Base-by-base conservation (phyloP, 1,140 invertebrate genomes). In the Drosophila bipectinata region DNA sequence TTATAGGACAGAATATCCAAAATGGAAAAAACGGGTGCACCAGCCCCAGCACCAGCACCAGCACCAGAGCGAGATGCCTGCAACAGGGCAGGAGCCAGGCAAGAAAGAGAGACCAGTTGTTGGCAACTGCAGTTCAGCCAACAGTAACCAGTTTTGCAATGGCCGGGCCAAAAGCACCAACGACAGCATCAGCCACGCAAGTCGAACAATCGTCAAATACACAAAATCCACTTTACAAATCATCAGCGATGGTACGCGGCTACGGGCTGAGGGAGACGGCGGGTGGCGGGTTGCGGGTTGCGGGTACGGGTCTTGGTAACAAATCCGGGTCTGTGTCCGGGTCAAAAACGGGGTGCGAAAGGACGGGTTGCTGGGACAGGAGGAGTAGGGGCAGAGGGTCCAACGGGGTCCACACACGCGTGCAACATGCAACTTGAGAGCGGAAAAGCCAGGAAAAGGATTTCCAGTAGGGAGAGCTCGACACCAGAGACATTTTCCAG, bases 141-240 rank as follows among this genome's bases (percentile, higher is more conserved):
- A 48, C 62, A 78, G 76, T 77, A 84, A 84, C 80, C 80, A 87
- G 81, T 85, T 87, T 81, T 64, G 77, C 82, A 73, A 68, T 58
- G 73, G 30, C 62, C 51, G 32, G 68, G 30, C 62, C 51, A 32
- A 58, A 39, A 47, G 44, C 69, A 47, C 41, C 61, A 47, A 58
- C 66, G 34, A 52, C 28, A 45, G 24, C 49, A 53, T 54, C 62
- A 76, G 48, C 57, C 52, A 32, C 58, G 64, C 71, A 67, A 84
- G 76, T 83, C 80, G 80, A 83, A 83, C 79, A 83, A 85, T 85
- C 81, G 74, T 85, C 81, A 84, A 84, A 85, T 84, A 84, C 81
- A 85, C 81, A 85, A 85, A 85, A 85, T 87, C 63, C 81, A 85
- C 82, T 85, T 85, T 85, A 67, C 81, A 85, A 85, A 85, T 87